Evolutionary conservation across 2,888 invertebrate species (phyloP), one percentile per base, ranked within the genome.

Genomic region (Ornithoptera priamus): DNA sequence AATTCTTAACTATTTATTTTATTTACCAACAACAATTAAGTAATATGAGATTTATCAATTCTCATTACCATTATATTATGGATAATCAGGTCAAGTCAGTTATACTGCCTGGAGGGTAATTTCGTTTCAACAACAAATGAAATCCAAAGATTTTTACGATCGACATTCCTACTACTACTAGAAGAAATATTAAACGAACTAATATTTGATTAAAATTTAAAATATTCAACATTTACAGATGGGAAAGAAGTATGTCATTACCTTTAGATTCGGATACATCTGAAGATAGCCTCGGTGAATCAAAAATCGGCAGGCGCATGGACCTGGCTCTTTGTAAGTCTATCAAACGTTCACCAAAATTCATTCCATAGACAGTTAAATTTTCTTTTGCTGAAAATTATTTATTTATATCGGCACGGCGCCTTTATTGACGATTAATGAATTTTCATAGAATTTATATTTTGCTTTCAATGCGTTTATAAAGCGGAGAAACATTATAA

Each of bases 281-380:
- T 6, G 90, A 90, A 77, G 93, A 90, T 75, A 92, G 89, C 77
- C 84, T 89, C 42, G 85, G 90, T 5, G 92, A 93, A 71, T 79
- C 85, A 61, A 92, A 92, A 78, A 82, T 92, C 72, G 93, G 94
- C 73, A 93, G 96, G 76, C 95, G 96, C 86, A 97, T 97, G 96
- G 97, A 97, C 83, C 95, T 97, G 85, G 96, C 96, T 72, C 93
- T 97, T 84, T 97, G 97, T 97, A 95, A 97, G 97, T 91, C 78
- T 75, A n/a, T 22, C 18, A 12, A 22, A 12, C 22, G 10, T 58
- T 22, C 57, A 58, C 24, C 57, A n/a, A 12, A 20, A 58, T 22
- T 75, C 78, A 78, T 80, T 76, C 74, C 74, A 85, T 89, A 90
- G 89, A 85, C 81, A 81, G 82, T 89, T 89, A 81, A 83, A 77